phyloP scores from a whole-genome alignment of 2,113 vertebrate species.

The Thamnophis sirtalis region DNA sequence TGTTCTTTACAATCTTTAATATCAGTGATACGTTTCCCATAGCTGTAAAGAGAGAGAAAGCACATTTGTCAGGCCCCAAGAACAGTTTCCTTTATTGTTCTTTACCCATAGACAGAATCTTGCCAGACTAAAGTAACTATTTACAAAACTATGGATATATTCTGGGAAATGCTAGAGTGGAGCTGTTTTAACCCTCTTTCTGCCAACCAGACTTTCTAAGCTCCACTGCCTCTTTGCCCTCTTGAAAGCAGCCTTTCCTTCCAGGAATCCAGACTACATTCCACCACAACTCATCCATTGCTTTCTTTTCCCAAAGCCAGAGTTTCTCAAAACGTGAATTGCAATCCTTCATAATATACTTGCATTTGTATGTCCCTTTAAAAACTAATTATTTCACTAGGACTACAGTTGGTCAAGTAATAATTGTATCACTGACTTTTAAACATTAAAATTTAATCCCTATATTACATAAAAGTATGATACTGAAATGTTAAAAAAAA shows the following conservation, averaged over 20 bases:
- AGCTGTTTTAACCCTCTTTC: not conserved
- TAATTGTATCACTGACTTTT: not conserved
- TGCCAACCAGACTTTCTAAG: not conserved
- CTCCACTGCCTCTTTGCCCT: not conserved
- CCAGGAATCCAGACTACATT: not conserved
- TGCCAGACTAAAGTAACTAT: not conserved
- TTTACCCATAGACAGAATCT: not conserved
- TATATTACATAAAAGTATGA: not conserved
- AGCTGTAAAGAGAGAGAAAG: slow-evolving; percentile 63
- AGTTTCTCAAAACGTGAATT: not conserved
- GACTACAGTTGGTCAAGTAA: not conserved
- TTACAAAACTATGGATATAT: not conserved
- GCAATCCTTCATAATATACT: not conserved
- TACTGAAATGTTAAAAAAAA: not conserved
- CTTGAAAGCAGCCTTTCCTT: not conserved
- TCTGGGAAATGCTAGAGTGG: not conserved
- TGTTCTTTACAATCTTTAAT: slow-evolving; percentile 89
- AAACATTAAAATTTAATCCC: not conserved
- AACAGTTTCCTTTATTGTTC: not conserved
- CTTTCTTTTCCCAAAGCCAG: not conserved
- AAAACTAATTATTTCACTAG: not conserved
- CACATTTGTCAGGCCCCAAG: not conserved
- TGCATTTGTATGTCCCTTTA: not conserved
- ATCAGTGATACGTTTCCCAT: slow-evolving; percentile 81
- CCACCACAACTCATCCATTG: not conserved